phyloP scores from a whole-genome alignment of 2,888 invertebrate species.

The Pegoplata infirma region DNA sequence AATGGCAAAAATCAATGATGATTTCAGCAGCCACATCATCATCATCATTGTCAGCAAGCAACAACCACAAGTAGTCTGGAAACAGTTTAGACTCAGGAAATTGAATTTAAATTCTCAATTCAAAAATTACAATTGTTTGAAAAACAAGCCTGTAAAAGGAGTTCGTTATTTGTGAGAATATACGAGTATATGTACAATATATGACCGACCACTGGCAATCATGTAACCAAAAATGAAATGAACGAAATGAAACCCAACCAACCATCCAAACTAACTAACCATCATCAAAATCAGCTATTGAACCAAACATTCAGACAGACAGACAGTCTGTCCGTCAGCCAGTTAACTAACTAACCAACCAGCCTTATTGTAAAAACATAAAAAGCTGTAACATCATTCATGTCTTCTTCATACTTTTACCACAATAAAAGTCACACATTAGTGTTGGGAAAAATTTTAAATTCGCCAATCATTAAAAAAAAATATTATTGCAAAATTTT shows the following conservation, averaged over 20 bases:
- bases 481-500: no score
- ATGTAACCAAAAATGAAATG: slow-evolving; percentile 30
- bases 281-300: slow-evolving; percentile 45
- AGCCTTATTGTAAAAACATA: slow-evolving; percentile 22
- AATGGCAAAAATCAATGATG: slow-evolving; percentile 56
- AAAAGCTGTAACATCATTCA: slow-evolving; percentile 21
- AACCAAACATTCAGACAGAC: slow-evolving; percentile 20
- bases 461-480: no score
- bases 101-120: slow-evolving; percentile 74
- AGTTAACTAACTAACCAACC: no score
- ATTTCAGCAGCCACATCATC: slow-evolving; percentile 23
- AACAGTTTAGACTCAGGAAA: slow-evolving; percentile 67
- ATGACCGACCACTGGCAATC: slow-evolving; percentile 40
- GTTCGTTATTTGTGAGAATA: slow-evolving; percentile 70
- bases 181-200: slow-evolving; percentile 21
- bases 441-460: background rate
- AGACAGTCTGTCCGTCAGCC: background rate
- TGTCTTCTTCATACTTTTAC: background rate
- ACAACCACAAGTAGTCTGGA: background rate
- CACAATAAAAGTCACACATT: background rate
- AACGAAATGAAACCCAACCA: slow-evolving; percentile 19
- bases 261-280: slow-evolving; percentile 27
- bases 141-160: slow-evolving; percentile 69
- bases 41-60: background rate
- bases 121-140: slow-evolving; percentile 62